These are phyloP conservation scores for Germaria angustata DNA, from an alignment of 2,888 invertebrate species.

Conservation along the genomic window DNA sequence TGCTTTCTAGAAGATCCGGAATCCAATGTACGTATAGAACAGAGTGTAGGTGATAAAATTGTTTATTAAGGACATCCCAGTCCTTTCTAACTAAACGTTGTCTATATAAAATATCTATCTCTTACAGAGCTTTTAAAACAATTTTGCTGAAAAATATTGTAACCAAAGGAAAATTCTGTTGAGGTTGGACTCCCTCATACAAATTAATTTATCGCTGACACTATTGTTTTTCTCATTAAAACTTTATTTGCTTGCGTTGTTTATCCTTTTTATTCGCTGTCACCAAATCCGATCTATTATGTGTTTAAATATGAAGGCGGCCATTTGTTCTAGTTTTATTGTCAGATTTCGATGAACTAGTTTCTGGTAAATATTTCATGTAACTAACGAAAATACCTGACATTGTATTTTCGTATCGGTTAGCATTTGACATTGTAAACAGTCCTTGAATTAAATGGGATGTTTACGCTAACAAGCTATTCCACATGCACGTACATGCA, in stretches of 20 bases:
- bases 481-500: neutral
- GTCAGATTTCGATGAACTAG: constrained; percentile 23
- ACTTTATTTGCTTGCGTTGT: neutral
- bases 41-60: no score
- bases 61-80: no score
- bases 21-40: no score
- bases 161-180: no score
- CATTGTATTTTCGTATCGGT: constrained; percentile 25
- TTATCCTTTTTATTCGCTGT: neutral
- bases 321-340: constrained; percentile 18
- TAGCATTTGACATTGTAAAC: constrained; percentile 58
- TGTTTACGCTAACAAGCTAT: constrained; percentile 2
- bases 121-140: no score
- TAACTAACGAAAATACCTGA: constrained; percentile 11
- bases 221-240: neutral
- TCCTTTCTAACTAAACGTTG: no score
- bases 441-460: constrained; percentile 47
- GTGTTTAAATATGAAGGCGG: constrained; percentile 11
- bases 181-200: no score
- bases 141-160: no score
- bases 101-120: no score
- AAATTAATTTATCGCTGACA: neutral
- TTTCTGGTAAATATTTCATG: constrained; percentile 26
- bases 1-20: no score
- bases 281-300: constrained; percentile 21